Percentiles rank a stretch among this genome's conserved stretches.
phyloP scores from a whole-genome alignment of 2,113 vertebrate genomes.

The Cyprinus carpio region DNA sequence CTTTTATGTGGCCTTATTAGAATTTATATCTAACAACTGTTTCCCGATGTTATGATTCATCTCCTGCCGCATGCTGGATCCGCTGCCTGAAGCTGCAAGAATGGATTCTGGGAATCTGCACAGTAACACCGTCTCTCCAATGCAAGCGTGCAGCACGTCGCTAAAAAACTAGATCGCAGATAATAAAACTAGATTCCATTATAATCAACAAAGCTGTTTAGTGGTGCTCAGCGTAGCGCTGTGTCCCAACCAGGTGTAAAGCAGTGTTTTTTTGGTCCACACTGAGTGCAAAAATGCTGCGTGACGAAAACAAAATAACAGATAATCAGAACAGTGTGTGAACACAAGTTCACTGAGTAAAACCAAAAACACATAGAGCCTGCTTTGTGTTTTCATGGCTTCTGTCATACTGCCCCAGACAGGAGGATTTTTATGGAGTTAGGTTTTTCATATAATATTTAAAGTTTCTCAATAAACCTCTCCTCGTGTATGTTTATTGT shows the following conservation, averaged over 20 bases:
- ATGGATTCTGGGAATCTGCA: conserved; percentile 48
- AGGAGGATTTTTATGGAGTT: background rate
- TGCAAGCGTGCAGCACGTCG: background rate
- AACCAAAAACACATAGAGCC: background rate
- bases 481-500: background rate
- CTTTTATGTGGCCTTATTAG: conserved; percentile 59
- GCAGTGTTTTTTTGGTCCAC: background rate
- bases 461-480: background rate
- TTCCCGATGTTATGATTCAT: conserved; percentile 59
- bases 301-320: conserved; percentile 10
- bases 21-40: conserved; percentile 63
- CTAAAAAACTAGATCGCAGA: background rate
- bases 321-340: conserved; percentile 22
- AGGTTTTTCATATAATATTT: background rate
- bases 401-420: background rate
- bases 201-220: conserved; percentile 22
- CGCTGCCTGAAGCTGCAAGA: conserved; percentile 47
- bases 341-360: background rate
- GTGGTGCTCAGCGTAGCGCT: background rate
- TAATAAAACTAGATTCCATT: conserved; percentile 10
- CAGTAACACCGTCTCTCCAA: background rate
- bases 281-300: background rate
- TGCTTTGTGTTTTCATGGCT: background rate
- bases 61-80: conserved; percentile 43
- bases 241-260: conserved; percentile 3